Evolutionary conservation across 2,888 invertebrate genomes (phyloP), one percentile per base, ranked within the genome.

Genomic region (Drosophila neonasuta): DNA sequence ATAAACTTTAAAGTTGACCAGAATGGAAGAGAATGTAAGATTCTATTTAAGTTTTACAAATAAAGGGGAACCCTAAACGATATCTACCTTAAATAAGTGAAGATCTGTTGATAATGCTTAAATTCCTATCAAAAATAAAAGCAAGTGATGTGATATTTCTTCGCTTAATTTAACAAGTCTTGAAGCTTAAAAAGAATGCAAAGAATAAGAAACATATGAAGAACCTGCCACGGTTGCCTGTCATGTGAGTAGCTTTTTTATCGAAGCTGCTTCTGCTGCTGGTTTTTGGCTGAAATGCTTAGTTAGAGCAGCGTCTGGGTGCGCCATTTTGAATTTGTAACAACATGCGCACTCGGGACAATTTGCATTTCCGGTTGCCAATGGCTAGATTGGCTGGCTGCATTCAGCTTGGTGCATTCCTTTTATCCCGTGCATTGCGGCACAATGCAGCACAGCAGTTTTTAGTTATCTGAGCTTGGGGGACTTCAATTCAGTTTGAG

Each of bases 261-360:
- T 30, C 17, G 8, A 11, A 32, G 42, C 30, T 20, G 29, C 29
- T 15, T 45, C 9, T 34, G 29, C 13, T 55, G 13, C 15, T 48
- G 6, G 11, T 48, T 48, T 72, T 60, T 58, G 61, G 64, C 79
- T 58, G 45, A 17, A 54, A 75, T 67, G 82, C 80, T 81, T 81
- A 81, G 87, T 85, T 81, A 76, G 80, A 76, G 63, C 54, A 62
- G 24, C 29, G 7, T 48, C 32, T 58, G 48, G 63, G 49, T 60
- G 57, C 73, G 79, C 77, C 70, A 87, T 87, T 86, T 87, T 87
- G 86, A 73, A 87, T 83, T 86, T 83, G 84, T 80, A 74, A 87
- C 84, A 83, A 82, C 80, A 87, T 86, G 82, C 84, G 80, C 77
- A 83, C 66, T 68, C 65, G 74, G 68, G 68, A 83, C 86, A 87